Conservation (phyloP, 2,797 vertebrate genomes). For the Ataeniobius toweri region DNA sequence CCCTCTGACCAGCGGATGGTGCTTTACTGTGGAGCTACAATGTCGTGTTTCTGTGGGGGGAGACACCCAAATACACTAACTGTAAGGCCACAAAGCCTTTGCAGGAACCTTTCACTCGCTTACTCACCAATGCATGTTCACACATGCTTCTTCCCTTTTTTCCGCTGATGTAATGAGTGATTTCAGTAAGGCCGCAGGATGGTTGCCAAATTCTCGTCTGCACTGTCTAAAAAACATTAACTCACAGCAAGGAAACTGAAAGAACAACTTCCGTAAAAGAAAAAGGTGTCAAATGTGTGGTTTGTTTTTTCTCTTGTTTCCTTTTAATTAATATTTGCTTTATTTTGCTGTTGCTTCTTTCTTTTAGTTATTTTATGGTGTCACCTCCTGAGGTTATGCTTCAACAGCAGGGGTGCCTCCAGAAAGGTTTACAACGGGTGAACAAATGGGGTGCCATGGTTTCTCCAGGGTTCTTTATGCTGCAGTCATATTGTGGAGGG, state of each 20-base stretch:
- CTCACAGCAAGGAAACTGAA: constrained; percentile 23
- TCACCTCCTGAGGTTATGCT: background rate
- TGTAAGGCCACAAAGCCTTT: constrained; percentile 33
- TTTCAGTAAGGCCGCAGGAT: constrained; percentile 20
- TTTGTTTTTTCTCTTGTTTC: constrained; percentile 1
- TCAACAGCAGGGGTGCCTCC: no score
- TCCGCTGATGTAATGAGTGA: constrained; percentile 38
- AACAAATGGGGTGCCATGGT: background rate
- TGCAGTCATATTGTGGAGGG: no score
- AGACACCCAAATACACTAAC: constrained; percentile 63
- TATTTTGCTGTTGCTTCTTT: background rate
- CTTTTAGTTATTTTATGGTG: background rate
- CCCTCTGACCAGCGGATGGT: constrained; percentile 63
- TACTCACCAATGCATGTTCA: constrained; percentile 37
- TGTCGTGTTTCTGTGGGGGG: constrained; percentile 23
- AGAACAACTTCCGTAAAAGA: background rate
- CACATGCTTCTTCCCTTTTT: constrained; percentile 40
- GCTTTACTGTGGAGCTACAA: constrained; percentile 46
- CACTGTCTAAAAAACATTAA: constrained; percentile 54
- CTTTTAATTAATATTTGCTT: background rate
- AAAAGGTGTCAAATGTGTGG: constrained; percentile 9
- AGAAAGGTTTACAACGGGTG: background rate
- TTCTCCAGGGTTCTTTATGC: background rate
- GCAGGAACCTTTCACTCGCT: constrained; percentile 23
- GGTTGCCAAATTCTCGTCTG: constrained; percentile 50